These are phyloP conservation scores for Cryptocephalus moraei DNA, from an alignment of 2,888 invertebrate genomes.

Conservation along the genomic window DNA sequence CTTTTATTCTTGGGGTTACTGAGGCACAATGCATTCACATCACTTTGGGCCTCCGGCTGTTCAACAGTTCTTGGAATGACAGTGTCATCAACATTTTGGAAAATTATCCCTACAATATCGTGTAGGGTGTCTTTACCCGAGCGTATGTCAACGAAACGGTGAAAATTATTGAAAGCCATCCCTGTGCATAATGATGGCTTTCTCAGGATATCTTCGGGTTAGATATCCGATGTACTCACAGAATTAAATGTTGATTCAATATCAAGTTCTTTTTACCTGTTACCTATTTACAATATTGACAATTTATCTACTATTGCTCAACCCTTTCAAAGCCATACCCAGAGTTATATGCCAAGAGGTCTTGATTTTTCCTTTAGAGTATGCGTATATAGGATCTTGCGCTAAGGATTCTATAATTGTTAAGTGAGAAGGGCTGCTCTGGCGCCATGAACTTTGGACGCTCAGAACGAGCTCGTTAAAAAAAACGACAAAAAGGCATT, in stretches of 20 bases:
- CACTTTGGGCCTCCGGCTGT: neutral
- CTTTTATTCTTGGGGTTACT: neutral
- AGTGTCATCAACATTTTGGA: slow-evolving; percentile 14
- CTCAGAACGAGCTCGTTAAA: slow-evolving; percentile 6
- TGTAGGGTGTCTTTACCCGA: slow-evolving; percentile 21
- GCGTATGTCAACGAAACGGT: slow-evolving; percentile 18
- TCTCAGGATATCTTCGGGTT: slow-evolving; percentile 22
- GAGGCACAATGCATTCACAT: neutral
- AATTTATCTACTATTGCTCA: slow-evolving; percentile 17
- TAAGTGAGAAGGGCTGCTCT: too few species aligned
- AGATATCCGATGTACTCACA: slow-evolving; percentile 8
- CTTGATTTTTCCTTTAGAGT: slow-evolving; percentile 14
- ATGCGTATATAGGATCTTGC: slow-evolving; percentile 20
- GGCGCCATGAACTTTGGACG: too few species aligned
- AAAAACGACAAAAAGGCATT: too few species aligned
- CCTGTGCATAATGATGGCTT: slow-evolving; percentile 17
- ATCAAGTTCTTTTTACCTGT: slow-evolving; percentile 7
- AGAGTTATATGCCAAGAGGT: slow-evolving; percentile 23
- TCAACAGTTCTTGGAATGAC: slow-evolving; percentile 4
- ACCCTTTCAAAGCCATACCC: slow-evolving; percentile 24
- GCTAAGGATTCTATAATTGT: slow-evolving; percentile 14
- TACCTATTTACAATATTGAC: slow-evolving; percentile 22
- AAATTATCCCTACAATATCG: slow-evolving; percentile 27
- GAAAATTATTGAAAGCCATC: slow-evolving; percentile 10
- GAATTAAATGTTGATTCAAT: slow-evolving; percentile 3